Percentiles rank a stretch among this genome's conserved stretches.
These are phyloP conservation scores for Peromyscus polionotus DNA, from an alignment of 2,113 vertebrate genomes.

Conservation along the genomic window DNA sequence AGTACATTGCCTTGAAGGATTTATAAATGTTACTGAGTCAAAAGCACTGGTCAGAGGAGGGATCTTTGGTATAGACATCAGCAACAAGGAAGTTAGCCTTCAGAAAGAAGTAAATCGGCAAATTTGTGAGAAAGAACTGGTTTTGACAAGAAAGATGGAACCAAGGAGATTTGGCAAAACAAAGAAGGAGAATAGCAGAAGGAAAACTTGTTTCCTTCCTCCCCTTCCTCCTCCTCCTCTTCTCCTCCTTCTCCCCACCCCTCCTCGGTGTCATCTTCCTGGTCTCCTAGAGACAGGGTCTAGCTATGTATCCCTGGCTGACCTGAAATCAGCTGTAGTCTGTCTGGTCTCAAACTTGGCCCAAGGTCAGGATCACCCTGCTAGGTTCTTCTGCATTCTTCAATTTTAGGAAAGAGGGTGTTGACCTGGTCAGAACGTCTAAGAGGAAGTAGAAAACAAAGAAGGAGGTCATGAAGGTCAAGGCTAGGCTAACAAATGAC, in stretches of 20 bases:
- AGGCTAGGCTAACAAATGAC: neutral
- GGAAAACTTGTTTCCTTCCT: neutral
- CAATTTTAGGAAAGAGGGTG: neutral
- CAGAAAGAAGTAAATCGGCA: neutral
- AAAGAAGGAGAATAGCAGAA: neutral
- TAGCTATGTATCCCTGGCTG: neutral
- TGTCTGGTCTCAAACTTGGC: neutral
- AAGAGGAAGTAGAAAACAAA: neutral
- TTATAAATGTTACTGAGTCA: neutral
- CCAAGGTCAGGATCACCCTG: neutral
- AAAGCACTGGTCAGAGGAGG: neutral
- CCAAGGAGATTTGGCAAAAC: neutral
- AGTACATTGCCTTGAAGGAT: neutral
- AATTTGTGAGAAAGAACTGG: neutral
- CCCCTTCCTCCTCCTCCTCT: neutral
- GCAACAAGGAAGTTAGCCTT: neutral
- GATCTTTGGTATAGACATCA: neutral
- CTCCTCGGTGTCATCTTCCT: neutral
- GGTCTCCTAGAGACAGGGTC: neutral
- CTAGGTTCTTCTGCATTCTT: neutral
- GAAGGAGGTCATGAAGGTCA: neutral
- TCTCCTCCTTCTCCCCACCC: neutral
- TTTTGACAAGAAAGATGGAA: neutral
- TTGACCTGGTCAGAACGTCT: neutral
- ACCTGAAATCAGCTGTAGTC: neutral